Evolutionary conservation across 1,140 invertebrate genomes (phyloP).

Genomic region (Drosophila ogumai): DNA sequence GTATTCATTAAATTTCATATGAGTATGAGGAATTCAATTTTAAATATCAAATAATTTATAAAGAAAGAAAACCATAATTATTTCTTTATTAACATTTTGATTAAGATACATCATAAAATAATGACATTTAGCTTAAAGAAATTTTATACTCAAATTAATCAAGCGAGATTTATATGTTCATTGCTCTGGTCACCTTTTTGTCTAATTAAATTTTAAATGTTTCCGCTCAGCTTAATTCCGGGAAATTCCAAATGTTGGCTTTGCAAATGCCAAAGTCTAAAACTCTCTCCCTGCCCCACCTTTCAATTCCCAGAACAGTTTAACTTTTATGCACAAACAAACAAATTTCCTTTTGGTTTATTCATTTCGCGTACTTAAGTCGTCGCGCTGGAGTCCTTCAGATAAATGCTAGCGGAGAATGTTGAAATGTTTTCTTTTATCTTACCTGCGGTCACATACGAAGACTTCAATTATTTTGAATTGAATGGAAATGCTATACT

Average conservation of each 20-base stretch:
- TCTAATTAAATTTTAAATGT: conserved; percentile 19
- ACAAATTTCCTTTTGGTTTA: conserved; percentile 39
- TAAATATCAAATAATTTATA: too few species aligned
- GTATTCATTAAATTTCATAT: conserved; percentile 8
- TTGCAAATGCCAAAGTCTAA: conserved; percentile 22
- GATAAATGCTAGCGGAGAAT: conserved; percentile 20
- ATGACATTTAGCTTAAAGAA: not conserved
- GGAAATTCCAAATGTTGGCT: conserved; percentile 15
- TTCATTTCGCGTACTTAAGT: conserved; percentile 25
- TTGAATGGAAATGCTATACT: conserved; percentile 59
- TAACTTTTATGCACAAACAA: conserved; percentile 37
- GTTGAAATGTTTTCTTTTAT: conserved; percentile 39
- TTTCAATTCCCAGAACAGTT: conserved; percentile 1
- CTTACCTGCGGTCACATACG: conserved; percentile 47
- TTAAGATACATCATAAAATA: not conserved
- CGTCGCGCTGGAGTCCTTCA: not conserved
- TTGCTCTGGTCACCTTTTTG: not conserved
- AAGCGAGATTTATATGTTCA: not conserved
- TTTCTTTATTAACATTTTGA: not conserved
- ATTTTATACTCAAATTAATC: not conserved
- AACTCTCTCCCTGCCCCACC: not conserved
- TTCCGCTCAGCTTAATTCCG: not conserved
- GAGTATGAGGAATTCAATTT: not conserved
- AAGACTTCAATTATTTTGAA: conserved; percentile 70
- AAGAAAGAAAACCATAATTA: not conserved